Percentiles rank a stretch among this genome's conserved stretches.
phyloP scores from a whole-genome alignment of 2,888 invertebrate genomes.

The Phyto melanocephala region DNA sequence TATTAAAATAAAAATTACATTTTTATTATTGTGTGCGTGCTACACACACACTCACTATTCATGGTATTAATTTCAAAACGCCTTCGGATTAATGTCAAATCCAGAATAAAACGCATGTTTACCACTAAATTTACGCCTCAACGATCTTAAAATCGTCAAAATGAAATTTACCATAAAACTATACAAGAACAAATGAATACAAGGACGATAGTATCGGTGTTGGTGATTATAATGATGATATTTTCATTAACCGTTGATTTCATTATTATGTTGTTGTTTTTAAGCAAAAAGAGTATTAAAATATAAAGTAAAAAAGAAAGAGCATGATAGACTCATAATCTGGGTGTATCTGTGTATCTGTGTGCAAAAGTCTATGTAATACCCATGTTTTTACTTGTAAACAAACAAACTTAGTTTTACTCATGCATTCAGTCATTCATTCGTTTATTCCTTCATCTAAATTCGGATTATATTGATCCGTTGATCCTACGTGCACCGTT shows the following conservation, averaged over 20 bases:
- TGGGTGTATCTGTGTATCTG: neutral
- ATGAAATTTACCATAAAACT: slow-evolving; percentile 31
- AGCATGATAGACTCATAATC: neutral
- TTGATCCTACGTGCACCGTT: slow-evolving; percentile 71
- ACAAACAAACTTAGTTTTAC: neutral
- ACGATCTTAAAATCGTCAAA: slow-evolving; percentile 59
- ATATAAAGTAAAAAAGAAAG: neutral
- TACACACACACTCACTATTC: neutral
- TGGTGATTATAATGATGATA: slow-evolving; percentile 46
- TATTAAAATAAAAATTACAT: neutral
- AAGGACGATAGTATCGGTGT: slow-evolving; percentile 7
- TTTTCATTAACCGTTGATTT: slow-evolving; percentile 45
- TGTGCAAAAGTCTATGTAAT: neutral
- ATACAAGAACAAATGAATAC: neutral
- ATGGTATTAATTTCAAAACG: slow-evolving; percentile 55
- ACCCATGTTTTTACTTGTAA: slow-evolving; percentile 32
- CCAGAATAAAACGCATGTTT: slow-evolving; percentile 71
- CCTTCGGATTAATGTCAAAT: slow-evolving; percentile 73
- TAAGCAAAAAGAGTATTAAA: neutral
- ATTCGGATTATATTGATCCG: slow-evolving; percentile 76
- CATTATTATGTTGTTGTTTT: slow-evolving; percentile 5
- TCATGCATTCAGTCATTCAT: neutral
- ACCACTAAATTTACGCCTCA: slow-evolving; percentile 71
- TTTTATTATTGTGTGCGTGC: neutral
- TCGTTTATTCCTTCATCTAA: neutral